A percentile compares a stretch with the other conserved stretches of the same genome.
Conservation (phyloP, 2,888 invertebrate species). For the Diplolepis rosae region DNA sequence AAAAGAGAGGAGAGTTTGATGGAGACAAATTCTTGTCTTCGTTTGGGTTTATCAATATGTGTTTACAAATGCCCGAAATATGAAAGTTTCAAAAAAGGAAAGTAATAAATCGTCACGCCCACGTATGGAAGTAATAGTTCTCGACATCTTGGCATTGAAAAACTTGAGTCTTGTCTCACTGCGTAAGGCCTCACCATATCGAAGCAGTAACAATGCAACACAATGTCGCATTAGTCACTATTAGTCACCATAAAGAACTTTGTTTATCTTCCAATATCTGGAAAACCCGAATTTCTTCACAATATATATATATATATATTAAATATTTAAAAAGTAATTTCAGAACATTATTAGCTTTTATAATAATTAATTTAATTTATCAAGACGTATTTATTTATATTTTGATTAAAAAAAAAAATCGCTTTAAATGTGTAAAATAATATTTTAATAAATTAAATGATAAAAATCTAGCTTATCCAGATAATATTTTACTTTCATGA, state of each 20-base stretch:
- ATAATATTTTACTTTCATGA: neutral
- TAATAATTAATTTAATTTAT: neutral
- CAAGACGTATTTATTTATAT: neutral
- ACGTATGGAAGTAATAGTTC: conserved; percentile 21
- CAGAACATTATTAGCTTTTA: neutral
- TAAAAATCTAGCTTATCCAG: neutral
- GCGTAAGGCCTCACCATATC: neutral
- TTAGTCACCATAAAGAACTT: neutral
- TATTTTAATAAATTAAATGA: neutral
- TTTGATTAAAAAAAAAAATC: too few species aligned
- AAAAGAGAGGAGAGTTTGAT: neutral
- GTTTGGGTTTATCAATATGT: neutral
- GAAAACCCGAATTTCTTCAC: neutral
- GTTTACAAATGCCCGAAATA: neutral
- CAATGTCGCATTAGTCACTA: neutral
- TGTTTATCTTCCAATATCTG: neutral
- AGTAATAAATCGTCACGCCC: conserved; percentile 15
- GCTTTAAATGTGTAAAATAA: neutral
- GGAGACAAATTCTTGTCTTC: neutral
- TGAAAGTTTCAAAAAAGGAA: neutral
- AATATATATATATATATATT: neutral
- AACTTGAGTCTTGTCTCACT: conserved; percentile 9
- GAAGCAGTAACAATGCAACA: neutral
- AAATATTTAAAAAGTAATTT: neutral
- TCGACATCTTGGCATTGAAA: conserved; percentile 26